Conservation (phyloP, 1,140 invertebrate species). For the Bombus balteatus region DNA sequence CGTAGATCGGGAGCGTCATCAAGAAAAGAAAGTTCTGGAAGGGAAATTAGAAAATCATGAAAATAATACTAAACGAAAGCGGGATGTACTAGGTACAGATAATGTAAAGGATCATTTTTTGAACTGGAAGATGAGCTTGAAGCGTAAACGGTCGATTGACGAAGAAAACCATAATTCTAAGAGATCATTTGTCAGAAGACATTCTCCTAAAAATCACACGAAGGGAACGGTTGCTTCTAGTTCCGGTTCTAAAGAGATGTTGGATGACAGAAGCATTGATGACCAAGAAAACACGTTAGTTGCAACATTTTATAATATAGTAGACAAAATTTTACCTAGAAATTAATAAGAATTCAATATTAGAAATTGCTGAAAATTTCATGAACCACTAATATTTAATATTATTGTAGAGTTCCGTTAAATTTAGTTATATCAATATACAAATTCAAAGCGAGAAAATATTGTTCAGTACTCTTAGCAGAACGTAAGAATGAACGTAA, state of each 20-base stretch:
- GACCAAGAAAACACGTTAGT: slow-evolving; percentile 13
- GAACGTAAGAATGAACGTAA: background rate
- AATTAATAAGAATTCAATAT: background rate
- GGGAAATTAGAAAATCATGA: slow-evolving; percentile 22
- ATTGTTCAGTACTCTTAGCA: background rate
- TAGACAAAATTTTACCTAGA: background rate
- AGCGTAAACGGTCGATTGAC: background rate
- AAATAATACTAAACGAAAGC: slow-evolving; percentile 35
- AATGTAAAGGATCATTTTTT: background rate
- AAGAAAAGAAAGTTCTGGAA: slow-evolving; percentile 42
- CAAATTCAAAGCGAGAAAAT: background rate
- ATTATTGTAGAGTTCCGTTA: background rate
- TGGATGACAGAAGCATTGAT: background rate
- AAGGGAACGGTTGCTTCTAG: background rate
- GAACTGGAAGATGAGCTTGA: background rate
- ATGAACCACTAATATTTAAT: background rate
- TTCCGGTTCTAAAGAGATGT: background rate
- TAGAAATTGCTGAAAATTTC: background rate
- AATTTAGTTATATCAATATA: background rate
- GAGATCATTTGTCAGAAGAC: background rate
- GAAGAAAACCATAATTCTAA: background rate
- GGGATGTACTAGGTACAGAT: background rate
- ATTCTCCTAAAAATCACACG: background rate
- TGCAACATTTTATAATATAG: background rate
- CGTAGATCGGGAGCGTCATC: slow-evolving; percentile 45